Percentiles rank a stretch among this genome's conserved stretches.
phyloP scores from a whole-genome alignment of 2,113 vertebrate species.

The Gymnobelideus leadbeateri region DNA sequence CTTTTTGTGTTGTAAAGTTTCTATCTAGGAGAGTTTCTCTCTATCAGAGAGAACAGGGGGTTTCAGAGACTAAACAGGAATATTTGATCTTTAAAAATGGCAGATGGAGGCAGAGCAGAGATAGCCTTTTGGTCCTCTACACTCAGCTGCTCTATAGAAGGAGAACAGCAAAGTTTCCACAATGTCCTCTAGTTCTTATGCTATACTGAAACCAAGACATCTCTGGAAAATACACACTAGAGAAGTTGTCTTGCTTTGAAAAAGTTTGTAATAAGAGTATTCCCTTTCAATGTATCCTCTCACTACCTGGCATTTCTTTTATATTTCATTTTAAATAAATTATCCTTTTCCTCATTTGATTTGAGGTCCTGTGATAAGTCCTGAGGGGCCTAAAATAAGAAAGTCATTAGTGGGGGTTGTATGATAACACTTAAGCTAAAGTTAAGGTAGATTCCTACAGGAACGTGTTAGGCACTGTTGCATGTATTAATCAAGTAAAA shows the following conservation, averaged over 20 bases:
- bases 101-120: background rate
- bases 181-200: background rate
- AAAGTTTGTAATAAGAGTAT: background rate
- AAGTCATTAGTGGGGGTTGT: background rate
- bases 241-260: background rate
- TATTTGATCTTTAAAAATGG: background rate
- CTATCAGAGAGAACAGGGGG: background rate
- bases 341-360: background rate
- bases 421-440: background rate
- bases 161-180: background rate
- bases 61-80: background rate
- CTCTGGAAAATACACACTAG: no score
- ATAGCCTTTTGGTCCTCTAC: background rate
- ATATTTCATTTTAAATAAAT: background rate
- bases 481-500: background rate
- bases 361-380: background rate
- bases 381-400: background rate
- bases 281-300: background rate
- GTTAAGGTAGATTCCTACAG: background rate
- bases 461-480: background rate
- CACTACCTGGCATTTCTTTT: background rate
- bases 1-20: background rate
- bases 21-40: no score
- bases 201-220: background rate
- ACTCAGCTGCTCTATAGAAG: no score